A percentile compares a stretch with the other conserved stretches of the same genome.
Conservation (phyloP, 2,797 vertebrate species). For the Xyrichtys novacula region DNA sequence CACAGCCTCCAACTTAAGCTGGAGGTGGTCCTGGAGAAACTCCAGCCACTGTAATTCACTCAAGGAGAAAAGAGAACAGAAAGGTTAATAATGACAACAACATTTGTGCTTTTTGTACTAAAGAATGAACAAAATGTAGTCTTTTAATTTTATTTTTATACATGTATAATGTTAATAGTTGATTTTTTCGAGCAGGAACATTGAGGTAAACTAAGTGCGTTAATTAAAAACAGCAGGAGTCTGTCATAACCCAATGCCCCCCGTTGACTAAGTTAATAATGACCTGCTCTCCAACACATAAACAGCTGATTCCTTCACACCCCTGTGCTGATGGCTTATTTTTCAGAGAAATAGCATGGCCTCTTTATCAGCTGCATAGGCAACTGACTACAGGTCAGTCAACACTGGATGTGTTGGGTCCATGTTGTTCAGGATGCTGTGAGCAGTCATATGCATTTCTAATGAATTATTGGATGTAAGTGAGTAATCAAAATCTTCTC, state of each 20-base stretch:
- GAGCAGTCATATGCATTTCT: too few relatives aligned
- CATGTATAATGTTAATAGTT: background rate
- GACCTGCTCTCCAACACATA: slow-evolving; percentile 2
- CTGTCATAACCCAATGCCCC: background rate
- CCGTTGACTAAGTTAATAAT: slow-evolving; percentile 18
- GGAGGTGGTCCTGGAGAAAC: slow-evolving; percentile 1
- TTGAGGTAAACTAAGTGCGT: background rate
- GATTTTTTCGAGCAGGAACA: background rate
- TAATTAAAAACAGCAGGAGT: slow-evolving; percentile 2
- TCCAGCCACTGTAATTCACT: background rate
- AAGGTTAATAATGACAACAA: background rate
- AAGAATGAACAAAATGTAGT: too few relatives aligned
- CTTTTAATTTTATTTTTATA: background rate
- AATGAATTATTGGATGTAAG: too few relatives aligned
- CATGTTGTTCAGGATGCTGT: too few relatives aligned
- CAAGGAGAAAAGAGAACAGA: background rate
- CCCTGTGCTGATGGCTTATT: background rate
- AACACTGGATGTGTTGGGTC: too few relatives aligned
- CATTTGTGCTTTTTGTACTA: too few relatives aligned
- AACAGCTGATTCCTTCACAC: background rate
- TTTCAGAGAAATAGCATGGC: slow-evolving; percentile 13
- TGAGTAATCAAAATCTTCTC: too few relatives aligned
- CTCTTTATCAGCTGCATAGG: slow-evolving; percentile 8
- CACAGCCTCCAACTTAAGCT: slow-evolving; percentile 6
- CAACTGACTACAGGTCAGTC: too few relatives aligned